phyloP scores from a whole-genome alignment of 1,140 invertebrate genomes.

The Scaptomyza montana region DNA sequence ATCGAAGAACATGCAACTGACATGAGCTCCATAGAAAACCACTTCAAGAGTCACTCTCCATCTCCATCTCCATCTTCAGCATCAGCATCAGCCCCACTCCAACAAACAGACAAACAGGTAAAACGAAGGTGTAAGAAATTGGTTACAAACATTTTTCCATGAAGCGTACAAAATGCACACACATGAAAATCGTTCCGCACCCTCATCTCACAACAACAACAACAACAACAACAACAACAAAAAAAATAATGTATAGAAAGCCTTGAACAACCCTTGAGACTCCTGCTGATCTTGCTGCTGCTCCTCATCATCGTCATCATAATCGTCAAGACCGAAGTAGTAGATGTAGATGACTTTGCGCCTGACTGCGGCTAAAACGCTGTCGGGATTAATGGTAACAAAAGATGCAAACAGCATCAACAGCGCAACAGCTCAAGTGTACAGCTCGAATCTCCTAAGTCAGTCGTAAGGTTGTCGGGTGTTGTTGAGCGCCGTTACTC shows the following conservation, averaged over 20 bases:
- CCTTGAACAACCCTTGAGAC: constrained; percentile 54
- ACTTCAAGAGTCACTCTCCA: constrained; percentile 51
- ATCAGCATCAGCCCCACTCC: constrained; percentile 9
- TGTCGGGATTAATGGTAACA: constrained; percentile 38
- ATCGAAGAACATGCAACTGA: constrained; percentile 77
- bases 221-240: constrained; percentile 59
- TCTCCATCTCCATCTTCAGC: constrained; percentile 21
- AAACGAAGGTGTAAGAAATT: constrained; percentile 77
- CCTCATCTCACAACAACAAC: constrained; percentile 54
- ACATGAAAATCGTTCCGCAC: constrained; percentile 58
- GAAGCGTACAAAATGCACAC: constrained; percentile 74
- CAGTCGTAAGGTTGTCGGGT: background rate
- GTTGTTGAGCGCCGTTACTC: constrained; percentile 31
- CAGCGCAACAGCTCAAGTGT: constrained; percentile 55
- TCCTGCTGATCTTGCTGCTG: constrained; percentile 72
- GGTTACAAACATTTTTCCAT: constrained; percentile 68
- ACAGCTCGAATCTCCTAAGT: constrained; percentile 32
- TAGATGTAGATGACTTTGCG: constrained; percentile 55
- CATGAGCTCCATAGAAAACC: constrained; percentile 55
- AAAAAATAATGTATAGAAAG: constrained; percentile 50
- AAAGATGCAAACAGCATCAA: constrained; percentile 22
- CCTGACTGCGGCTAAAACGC: constrained; percentile 45
- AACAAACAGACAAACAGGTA: constrained; percentile 53
- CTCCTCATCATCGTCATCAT: constrained; percentile 44
- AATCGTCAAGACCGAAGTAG: constrained; percentile 24